A percentile compares a stretch with the other conserved stretches of the same genome.
phyloP scores from a whole-genome alignment of 2,888 invertebrate genomes.

The Leucania comma region DNA sequence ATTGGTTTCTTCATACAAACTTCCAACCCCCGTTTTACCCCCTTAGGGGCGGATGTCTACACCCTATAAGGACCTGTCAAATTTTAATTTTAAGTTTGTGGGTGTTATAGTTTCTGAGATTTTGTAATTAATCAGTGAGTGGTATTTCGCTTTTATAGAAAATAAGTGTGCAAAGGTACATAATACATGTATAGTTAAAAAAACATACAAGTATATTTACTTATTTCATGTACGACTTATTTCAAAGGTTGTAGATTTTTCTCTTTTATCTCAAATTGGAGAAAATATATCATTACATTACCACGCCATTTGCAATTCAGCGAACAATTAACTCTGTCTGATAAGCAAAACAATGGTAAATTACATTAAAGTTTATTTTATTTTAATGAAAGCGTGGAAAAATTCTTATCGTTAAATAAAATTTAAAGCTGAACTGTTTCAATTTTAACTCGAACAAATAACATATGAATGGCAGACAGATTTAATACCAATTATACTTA shows the following conservation, averaged over 20 bases:
- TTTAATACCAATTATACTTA: neutral
- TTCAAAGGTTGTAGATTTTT: neutral
- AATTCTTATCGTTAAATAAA: slow-evolving; percentile 6
- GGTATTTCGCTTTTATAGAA: too few relatives aligned
- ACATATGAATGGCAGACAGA: neutral
- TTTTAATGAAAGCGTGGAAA: neutral
- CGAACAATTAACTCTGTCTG: neutral
- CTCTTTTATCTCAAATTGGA: neutral
- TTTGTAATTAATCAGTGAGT: too few relatives aligned
- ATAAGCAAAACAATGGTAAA: slow-evolving; percentile 4
- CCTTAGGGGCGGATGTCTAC: too few relatives aligned
- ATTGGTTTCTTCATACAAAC: too few relatives aligned
- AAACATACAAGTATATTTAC: too few relatives aligned
- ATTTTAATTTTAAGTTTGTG: too few relatives aligned
- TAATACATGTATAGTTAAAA: too few relatives aligned
- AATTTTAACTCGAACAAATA: slow-evolving; percentile 5
- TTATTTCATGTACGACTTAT: neutral
- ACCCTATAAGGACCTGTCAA: too few relatives aligned
- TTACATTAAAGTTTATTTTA: neutral
- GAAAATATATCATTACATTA: neutral
- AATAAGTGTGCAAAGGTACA: too few relatives aligned
- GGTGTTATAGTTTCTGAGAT: too few relatives aligned
- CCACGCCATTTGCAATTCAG: neutral
- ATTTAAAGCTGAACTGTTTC: neutral
- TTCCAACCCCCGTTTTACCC: too few relatives aligned